Evolutionary conservation across 30 jellyfish, hydroid and myxozoan genomes (phyloP).

Genomic region (Hydractinia symbiolongicarpus): DNA sequence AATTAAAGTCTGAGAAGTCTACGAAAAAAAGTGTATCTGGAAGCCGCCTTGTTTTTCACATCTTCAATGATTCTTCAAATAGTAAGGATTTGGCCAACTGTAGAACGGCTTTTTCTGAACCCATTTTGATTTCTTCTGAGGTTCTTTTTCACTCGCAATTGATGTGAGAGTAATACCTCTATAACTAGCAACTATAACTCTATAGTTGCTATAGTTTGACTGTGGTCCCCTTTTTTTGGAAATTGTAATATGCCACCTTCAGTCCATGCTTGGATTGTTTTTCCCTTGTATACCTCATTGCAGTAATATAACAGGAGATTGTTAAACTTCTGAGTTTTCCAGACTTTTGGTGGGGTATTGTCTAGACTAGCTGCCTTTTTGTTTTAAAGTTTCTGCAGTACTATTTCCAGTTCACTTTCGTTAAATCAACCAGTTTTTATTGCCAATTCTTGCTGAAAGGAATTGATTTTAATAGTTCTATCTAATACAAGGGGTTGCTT

Average conservation of each 20-base stretch:
- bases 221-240: slow-evolving; percentile 15
- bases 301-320: neutral
- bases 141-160: neutral
- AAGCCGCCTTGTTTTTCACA: neutral
- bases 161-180: slow-evolving; percentile 11
- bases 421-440: neutral
- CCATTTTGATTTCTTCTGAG: slow-evolving; percentile 24
- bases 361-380: slow-evolving; percentile 7
- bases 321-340: neutral
- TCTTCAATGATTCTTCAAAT: slow-evolving; percentile 19
- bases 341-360: neutral
- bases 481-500: too few relatives aligned
- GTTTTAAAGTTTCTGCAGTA: too few relatives aligned
- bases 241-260: slow-evolving; percentile 1
- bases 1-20: slow-evolving; percentile 32
- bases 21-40: neutral
- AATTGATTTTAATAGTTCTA: too few relatives aligned
- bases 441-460: neutral
- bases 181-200: too few relatives aligned
- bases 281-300: neutral
- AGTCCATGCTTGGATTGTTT: neutral
- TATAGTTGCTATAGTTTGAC: slow-evolving; percentile 1
- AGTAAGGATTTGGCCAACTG: slow-evolving; percentile 29
- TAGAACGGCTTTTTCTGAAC: slow-evolving; percentile 21
- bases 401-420: neutral